Conservation (phyloP, 1,140 invertebrate genomes). For the Pogonomyrmex californicus region DNA sequence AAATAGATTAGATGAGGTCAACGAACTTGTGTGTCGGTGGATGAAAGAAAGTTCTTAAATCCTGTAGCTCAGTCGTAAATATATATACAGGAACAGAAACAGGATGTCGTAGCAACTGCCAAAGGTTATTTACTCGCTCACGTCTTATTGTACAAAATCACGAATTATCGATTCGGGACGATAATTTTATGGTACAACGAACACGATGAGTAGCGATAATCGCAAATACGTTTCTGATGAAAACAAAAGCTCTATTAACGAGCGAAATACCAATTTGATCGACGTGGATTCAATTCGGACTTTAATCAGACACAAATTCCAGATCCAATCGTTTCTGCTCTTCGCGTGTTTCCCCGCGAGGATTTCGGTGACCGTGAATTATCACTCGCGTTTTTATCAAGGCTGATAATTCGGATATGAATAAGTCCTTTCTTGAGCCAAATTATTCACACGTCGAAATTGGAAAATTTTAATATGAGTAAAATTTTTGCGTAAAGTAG, state of each 20-base stretch:
- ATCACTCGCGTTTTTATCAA: conserved; percentile 26
- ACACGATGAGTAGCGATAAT: conserved; percentile 4
- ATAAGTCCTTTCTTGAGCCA: background rate
- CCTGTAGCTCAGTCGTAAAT: conserved; percentile 58
- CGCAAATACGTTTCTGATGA: background rate
- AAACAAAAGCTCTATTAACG: conserved; percentile 25
- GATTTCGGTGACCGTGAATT: conserved; percentile 22
- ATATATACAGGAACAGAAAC: conserved; percentile 53
- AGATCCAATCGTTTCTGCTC: conserved; percentile 24
- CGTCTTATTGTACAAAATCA: background rate
- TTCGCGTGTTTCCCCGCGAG: conserved; percentile 22
- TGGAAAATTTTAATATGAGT: background rate
- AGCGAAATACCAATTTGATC: conserved; percentile 1
- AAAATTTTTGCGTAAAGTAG: background rate
- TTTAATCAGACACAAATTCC: conserved; percentile 26
- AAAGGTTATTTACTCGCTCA: conserved; percentile 58
- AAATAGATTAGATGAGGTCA: conserved; percentile 1
- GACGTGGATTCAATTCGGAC: background rate
- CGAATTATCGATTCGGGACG: conserved; percentile 57
- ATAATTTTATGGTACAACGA: conserved; percentile 24
- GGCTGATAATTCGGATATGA: conserved; percentile 36
- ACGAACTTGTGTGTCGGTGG: conserved; percentile 9
- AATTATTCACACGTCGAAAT: background rate
- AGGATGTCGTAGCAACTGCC: conserved; percentile 31
- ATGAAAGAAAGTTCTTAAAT: conserved; percentile 66